phyloP scores from a whole-genome alignment of 1,140 invertebrate genomes.

The Drosophila seguyi region DNA sequence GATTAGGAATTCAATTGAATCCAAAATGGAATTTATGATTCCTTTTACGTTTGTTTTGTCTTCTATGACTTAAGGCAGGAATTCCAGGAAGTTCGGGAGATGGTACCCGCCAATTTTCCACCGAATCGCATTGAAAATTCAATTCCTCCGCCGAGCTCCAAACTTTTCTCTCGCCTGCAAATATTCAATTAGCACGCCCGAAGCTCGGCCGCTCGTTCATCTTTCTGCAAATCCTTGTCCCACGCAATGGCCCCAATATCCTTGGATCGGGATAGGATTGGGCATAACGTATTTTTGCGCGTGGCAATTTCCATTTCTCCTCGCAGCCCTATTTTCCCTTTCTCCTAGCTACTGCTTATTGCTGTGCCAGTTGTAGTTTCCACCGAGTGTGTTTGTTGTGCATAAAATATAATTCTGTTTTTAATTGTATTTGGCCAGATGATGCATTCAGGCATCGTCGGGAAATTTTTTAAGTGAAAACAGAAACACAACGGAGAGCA shows the following conservation, averaged over 20 bases:
- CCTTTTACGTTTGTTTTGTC: background rate
- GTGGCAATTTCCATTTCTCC: constrained; percentile 54
- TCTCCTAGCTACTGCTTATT: constrained; percentile 40
- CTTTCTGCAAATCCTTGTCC: constrained; percentile 43
- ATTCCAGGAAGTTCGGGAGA: background rate
- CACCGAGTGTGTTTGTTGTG: constrained; percentile 2
- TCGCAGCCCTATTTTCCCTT: background rate
- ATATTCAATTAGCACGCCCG: constrained; percentile 62
- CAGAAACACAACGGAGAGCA: background rate
- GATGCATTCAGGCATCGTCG: background rate
- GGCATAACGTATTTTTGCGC: constrained; percentile 31
- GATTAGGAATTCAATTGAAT: background rate
- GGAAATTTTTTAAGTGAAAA: background rate
- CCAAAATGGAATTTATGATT: background rate
- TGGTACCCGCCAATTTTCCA: background rate
- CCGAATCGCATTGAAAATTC: constrained; percentile 14
- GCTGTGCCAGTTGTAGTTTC: constrained; percentile 27
- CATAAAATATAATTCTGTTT: constrained; percentile 31
- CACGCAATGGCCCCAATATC: constrained; percentile 29
- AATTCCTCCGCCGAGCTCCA: constrained; percentile 1
- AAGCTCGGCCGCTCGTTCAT: constrained; percentile 28
- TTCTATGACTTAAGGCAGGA: constrained; percentile 3
- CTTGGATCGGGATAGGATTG: constrained; percentile 34
- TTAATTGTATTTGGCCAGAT: constrained; percentile 35
- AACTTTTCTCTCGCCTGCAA: constrained; percentile 19